Conservation (phyloP, 2,797 vertebrate genomes). For the Spea hammondii region DNA sequence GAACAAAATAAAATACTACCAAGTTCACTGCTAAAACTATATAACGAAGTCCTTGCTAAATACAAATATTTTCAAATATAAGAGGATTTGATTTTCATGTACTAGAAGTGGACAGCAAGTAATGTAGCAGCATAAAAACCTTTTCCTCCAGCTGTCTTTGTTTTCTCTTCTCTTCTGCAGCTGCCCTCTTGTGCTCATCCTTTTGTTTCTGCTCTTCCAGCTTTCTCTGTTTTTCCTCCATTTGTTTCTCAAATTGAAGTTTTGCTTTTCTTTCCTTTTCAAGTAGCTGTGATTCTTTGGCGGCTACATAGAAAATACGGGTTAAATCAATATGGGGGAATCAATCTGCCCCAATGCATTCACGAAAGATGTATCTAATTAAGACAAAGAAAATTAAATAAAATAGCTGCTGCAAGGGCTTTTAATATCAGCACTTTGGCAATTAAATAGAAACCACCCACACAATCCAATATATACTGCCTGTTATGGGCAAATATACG, state of each 20-base stretch:
- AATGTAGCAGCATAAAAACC: constrained; percentile 62
- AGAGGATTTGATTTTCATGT: too few relatives aligned
- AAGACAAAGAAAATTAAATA: too few relatives aligned
- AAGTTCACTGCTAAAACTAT: too few relatives aligned
- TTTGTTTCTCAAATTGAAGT: constrained; percentile 83
- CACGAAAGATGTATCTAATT: too few relatives aligned
- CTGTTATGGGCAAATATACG: not conserved
- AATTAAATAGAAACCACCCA: too few relatives aligned
- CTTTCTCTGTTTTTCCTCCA: constrained; percentile 88
- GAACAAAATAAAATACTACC: too few relatives aligned
- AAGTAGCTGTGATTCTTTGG: constrained; percentile 83
- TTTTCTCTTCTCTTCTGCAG: constrained; percentile 89
- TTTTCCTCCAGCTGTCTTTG: constrained; percentile 88
- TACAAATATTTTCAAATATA: too few relatives aligned
- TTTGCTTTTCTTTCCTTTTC: constrained; percentile 89
- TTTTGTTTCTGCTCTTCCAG: constrained; percentile 86
- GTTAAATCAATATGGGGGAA: not conserved
- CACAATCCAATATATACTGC: not conserved
- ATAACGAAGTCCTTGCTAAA: too few relatives aligned
- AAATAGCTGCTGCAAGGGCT: too few relatives aligned
- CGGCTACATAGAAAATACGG: constrained; percentile 66
- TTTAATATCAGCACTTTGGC: too few relatives aligned
- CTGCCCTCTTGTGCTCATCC: constrained; percentile 84
- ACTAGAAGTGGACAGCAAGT: too few relatives aligned
- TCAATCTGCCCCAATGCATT: too few relatives aligned